Evolutionary conservation across 2,797 vertebrate species (phyloP), one percentile per base, ranked within the genome.

Genomic region (Eulemur coronatus): DNA sequence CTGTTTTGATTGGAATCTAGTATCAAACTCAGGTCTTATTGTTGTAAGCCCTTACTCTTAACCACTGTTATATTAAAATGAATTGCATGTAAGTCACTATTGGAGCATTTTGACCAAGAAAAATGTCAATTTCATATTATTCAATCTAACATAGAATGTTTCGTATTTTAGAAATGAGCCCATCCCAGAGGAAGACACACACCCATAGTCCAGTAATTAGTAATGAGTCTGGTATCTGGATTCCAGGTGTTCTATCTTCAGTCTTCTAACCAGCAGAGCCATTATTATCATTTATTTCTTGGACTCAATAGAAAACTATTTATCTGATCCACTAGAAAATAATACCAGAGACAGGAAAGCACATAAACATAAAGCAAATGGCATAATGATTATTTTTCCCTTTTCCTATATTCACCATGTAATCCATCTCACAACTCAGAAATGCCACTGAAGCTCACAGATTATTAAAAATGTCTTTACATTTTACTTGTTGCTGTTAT

Each of bases 241-340:
- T 70, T 35, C 26, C 26, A 86, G 81, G 28, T 55, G 59, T 72
- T 96, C 84, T 86, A 46, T 55, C 35, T 76, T 17, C 18, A 38
- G 10, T 79, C 30, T 80, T 95, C 79, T 75, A 91, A 87, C 8
- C 41, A 82, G 38, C 4, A 46, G 38, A 73, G 59, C 35, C 38
- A 93, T 84, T 81, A 76, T 24, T 79, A n/a, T 80, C 55, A 87
- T 92, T 94, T 91, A 79, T 88, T 80, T 90, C 52, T 78, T 57
- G 59, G 17, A 85, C 59, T 89, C 73, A 94, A 10, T 67, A 63
- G 55, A 75, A 96, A 97, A 79, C 7, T 57, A 43, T 76, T 96
- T 95, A 28, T 95, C 52, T 96, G 41, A 96, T 41, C 26, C 30
- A 78, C 18, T 72, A 78, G 24, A 80, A 92, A 43, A n/a, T 65